phyloP scores from a whole-genome alignment of 2,113 vertebrate genomes.

The Hypocryptadius cinnamomeus region DNA sequence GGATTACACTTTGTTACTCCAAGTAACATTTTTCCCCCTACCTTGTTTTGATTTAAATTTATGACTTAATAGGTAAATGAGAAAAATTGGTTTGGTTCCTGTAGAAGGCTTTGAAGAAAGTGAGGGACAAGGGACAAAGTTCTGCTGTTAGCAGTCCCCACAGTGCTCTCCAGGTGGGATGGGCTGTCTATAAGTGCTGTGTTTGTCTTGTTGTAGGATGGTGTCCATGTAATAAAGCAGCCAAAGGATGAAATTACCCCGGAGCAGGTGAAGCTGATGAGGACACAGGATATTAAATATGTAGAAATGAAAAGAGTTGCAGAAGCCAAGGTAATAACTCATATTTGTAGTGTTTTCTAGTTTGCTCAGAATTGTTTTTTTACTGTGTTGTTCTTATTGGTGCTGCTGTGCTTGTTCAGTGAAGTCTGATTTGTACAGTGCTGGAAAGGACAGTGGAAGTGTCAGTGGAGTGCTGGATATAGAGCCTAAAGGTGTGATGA shows the following conservation, averaged over 20 bases:
- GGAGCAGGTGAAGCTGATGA: constrained; percentile 91
- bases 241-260: constrained; percentile 76
- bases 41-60: neutral
- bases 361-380: neutral
- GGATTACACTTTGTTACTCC: neutral
- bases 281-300: constrained; percentile 89
- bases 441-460: neutral
- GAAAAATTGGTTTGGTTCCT: neutral
- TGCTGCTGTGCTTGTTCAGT: neutral
- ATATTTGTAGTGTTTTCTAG: neutral
- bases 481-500: neutral
- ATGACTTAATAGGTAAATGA: neutral
- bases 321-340: constrained; percentile 79
- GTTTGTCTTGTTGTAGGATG: constrained; percentile 76
- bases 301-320: constrained; percentile 93
- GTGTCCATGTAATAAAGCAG: constrained; percentile 79
- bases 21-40: neutral
- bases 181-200: neutral
- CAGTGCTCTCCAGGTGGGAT: no score
- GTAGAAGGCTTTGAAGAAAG: neutral
- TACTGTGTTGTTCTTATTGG: neutral
- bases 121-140: neutral
- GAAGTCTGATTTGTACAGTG: neutral
- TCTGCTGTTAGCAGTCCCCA: neutral
- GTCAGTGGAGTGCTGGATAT: neutral